phyloP scores from a whole-genome alignment of 2,888 invertebrate species.

The Protodeltote pygarga region DNA sequence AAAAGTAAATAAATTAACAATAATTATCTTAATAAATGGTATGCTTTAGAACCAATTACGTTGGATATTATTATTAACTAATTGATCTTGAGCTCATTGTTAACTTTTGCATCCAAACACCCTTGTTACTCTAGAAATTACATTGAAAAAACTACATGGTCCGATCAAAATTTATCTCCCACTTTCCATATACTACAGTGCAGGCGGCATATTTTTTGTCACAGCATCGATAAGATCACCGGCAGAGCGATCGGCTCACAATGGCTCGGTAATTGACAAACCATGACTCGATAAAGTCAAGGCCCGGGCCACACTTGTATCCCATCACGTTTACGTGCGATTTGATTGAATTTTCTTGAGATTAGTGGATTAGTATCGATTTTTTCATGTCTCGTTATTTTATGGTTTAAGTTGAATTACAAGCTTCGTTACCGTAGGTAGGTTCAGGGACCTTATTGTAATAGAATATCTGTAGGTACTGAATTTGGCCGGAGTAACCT shows the following conservation, averaged over 20 bases:
- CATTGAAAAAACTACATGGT: no score
- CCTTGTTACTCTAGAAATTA: no score
- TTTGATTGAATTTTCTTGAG: constrained; percentile 49
- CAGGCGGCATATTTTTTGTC: constrained; percentile 69
- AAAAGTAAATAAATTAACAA: no score
- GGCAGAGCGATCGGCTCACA: constrained; percentile 65
- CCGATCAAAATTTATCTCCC: constrained; percentile 10
- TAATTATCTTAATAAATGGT: no score
- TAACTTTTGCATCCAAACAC: no score
- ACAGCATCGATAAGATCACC: constrained; percentile 72
- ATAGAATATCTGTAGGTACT: no score
- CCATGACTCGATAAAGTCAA: constrained; percentile 83
- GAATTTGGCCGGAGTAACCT: no score
- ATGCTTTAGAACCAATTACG: no score
- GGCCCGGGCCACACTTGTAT: constrained; percentile 64
- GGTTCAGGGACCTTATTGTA: no score
- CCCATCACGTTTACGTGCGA: constrained; percentile 49
- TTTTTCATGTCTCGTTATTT: constrained; percentile 24
- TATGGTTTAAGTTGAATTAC: constrained; percentile 21
- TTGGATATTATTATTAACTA: no score
- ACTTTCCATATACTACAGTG: constrained; percentile 36
- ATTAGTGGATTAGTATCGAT: constrained; percentile 43
- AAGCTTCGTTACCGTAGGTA: constrained; percentile 12
- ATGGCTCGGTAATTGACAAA: constrained; percentile 81
- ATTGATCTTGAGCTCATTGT: no score